A percentile compares a stretch with the other conserved stretches of the same genome.
Evolutionary conservation across 2,888 invertebrate species (phyloP).

Genomic region (Philopedon plagiatum): DNA sequence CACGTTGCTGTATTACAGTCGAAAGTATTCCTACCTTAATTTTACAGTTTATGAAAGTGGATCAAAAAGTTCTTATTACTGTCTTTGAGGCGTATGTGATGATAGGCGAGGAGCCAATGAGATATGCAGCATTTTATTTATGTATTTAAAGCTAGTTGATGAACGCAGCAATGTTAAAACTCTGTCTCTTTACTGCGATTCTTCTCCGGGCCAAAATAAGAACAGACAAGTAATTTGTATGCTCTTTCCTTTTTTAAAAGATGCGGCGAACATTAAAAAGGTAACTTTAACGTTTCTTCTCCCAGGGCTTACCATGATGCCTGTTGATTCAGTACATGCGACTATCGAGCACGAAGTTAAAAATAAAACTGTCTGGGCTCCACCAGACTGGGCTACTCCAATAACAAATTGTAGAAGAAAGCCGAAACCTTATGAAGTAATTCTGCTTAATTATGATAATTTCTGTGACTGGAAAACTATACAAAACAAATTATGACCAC

Average conservation of each 20-base stretch:
- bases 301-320: constrained; percentile 62
- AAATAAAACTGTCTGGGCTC: constrained; percentile 55
- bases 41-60: constrained; percentile 51
- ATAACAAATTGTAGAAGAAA: constrained; percentile 33
- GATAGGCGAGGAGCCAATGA: constrained; percentile 53
- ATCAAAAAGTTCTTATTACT: constrained; percentile 52
- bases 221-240: constrained; percentile 55
- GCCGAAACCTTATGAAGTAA: constrained; percentile 30
- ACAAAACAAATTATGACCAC: background rate
- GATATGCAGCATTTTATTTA: constrained; percentile 35
- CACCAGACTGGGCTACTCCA: constrained; percentile 60
- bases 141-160: constrained; percentile 39
- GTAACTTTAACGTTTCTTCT: constrained; percentile 39
- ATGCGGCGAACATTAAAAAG: constrained; percentile 47
- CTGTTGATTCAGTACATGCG: constrained; percentile 60
- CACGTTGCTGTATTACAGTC: constrained; percentile 54
- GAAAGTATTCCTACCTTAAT: constrained; percentile 34
- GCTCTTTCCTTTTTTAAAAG: constrained; percentile 51
- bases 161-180: constrained; percentile 40
- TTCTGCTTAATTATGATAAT: background rate
- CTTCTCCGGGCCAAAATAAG: constrained; percentile 58
- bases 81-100: constrained; percentile 47
- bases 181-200: constrained; percentile 55
- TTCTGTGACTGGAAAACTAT: constrained; percentile 20
- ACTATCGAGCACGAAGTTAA: constrained; percentile 52